These are phyloP conservation scores for Catostomus latipinnis DNA, from an alignment of 2,797 vertebrate genomes.

Conservation along the genomic window DNA sequence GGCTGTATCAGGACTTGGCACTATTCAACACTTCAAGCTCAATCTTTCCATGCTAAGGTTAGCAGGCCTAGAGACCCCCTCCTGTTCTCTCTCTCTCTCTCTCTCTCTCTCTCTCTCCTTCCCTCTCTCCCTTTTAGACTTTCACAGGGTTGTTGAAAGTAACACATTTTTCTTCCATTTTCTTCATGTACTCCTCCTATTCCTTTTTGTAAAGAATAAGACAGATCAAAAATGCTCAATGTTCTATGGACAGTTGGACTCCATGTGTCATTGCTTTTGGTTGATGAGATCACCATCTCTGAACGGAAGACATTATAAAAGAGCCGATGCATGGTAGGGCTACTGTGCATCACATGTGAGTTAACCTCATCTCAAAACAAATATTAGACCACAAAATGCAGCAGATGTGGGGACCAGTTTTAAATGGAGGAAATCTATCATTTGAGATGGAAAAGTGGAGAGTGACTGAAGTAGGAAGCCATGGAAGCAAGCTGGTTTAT, in stretches of 20 bases:
- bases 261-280: constrained; percentile 71
- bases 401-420: constrained; percentile 39
- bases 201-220: constrained; percentile 14
- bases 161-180: constrained; percentile 21
- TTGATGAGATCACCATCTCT: constrained; percentile 74
- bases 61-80: constrained; percentile 59
- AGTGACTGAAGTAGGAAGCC: constrained; percentile 12
- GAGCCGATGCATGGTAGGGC: constrained; percentile 42
- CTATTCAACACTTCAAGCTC: constrained; percentile 64
- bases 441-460: constrained; percentile 31
- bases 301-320: constrained; percentile 77
- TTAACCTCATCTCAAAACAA: constrained; percentile 54
- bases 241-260: constrained; percentile 73
- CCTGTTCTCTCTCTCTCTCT: constrained; percentile 55
- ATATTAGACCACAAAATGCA: constrained; percentile 6
- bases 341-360: constrained; percentile 35
- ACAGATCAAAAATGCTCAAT: constrained; percentile 18
- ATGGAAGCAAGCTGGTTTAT: constrained; percentile 5
- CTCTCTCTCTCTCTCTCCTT: constrained; percentile 44
- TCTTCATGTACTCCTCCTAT: neutral
- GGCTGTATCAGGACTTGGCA: constrained; percentile 71
- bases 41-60: constrained; percentile 78
- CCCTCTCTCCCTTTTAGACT: constrained; percentile 36
- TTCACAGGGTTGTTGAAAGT: neutral
- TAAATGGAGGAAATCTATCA: constrained; percentile 37